Conservation (phyloP, 2,113 vertebrate species). For the Chitala chitala region DNA sequence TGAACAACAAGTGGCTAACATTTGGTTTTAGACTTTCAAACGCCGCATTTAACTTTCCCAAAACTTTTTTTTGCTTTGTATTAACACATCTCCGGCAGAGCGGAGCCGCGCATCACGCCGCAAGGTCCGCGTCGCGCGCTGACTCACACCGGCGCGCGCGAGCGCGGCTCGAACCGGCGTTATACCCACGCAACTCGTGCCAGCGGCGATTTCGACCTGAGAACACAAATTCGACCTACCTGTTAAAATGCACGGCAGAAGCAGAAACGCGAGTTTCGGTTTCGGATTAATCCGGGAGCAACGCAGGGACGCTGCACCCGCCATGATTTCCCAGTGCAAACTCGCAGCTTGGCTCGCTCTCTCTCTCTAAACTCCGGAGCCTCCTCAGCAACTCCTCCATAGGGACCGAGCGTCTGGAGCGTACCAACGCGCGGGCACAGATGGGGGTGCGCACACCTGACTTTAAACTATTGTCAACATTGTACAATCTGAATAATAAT, state of each 20-base stretch:
- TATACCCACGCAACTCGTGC: neutral
- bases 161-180: neutral
- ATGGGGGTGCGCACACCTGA: conserved; percentile 40
- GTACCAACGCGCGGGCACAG: conserved; percentile 51
- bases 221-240: conserved; percentile 47
- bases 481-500: conserved; percentile 36
- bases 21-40: neutral
- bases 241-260: conserved; percentile 50
- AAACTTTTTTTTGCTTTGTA: neutral
- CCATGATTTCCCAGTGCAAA: conserved; percentile 36
- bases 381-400: conserved; percentile 69
- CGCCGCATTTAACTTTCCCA: neutral
- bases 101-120: neutral
- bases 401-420: conserved; percentile 53
- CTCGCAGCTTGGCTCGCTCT: conserved; percentile 1
- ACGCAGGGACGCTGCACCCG: conserved; percentile 45
- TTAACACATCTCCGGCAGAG: neutral
- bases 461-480: conserved; percentile 7
- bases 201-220: neutral
- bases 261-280: conserved; percentile 33
- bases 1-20: too few relatives aligned
- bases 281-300: conserved; percentile 43
- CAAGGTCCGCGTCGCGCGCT: neutral
- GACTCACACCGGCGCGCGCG: neutral
- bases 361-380: conserved; percentile 44